These are phyloP conservation scores for Dasysyrphus tricinctus DNA, from an alignment of 2,888 invertebrate species.

Conservation along the genomic window DNA sequence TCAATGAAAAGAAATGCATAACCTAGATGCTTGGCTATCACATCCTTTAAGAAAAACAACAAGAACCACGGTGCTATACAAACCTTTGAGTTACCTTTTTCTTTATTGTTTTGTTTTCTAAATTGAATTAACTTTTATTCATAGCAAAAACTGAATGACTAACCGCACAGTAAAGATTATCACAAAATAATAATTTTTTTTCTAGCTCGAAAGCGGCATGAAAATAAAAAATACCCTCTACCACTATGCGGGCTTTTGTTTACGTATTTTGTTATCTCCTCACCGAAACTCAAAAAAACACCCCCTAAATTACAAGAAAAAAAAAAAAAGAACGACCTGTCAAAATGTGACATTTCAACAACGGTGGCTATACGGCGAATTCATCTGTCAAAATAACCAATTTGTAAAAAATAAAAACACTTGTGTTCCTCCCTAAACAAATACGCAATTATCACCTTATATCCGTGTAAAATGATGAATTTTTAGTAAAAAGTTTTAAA, in stretches of 20 bases:
- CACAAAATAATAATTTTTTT: constrained; percentile 22
- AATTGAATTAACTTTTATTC: constrained; percentile 4
- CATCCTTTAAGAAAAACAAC: neutral
- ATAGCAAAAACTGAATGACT: constrained; percentile 41
- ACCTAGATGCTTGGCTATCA: neutral
- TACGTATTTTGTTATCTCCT: constrained; percentile 58
- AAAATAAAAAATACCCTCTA: neutral
- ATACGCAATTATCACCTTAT: constrained; percentile 20
- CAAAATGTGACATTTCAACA: constrained; percentile 48
- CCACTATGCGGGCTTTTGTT: constrained; percentile 46
- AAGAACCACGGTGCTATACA: neutral
- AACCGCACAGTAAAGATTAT: constrained; percentile 48
- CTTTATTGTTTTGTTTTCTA: constrained; percentile 4
- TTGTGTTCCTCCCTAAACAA: neutral
- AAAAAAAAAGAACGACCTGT: constrained; percentile 21
- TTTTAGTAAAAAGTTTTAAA: constrained; percentile 15
- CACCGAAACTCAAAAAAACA: neutral
- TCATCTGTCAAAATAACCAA: constrained; percentile 35
- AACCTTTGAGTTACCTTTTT: neutral
- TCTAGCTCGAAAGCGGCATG: neutral
- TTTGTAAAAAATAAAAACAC: constrained; percentile 17
- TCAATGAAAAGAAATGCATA: neutral
- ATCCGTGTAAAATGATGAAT: constrained; percentile 20
- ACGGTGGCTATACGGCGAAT: constrained; percentile 31
- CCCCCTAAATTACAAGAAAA: neutral